A percentile compares a stretch with the other conserved stretches of the same genome.
Evolutionary conservation across 2,113 vertebrate species (phyloP).

Genomic region (Silurus glanis): DNA sequence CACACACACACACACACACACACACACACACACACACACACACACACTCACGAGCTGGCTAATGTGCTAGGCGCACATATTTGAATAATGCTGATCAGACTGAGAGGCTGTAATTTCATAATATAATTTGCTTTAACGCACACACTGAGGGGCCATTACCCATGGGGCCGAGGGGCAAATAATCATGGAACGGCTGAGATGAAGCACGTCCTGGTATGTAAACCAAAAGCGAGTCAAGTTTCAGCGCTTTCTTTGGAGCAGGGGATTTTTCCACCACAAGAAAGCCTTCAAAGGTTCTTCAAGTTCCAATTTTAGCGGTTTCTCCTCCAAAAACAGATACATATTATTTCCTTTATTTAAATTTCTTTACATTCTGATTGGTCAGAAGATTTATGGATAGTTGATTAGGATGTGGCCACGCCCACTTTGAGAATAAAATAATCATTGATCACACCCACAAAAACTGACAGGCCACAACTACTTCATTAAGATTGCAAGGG

Average conservation of each 20-base stretch:
- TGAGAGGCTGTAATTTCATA: constrained; percentile 59
- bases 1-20: too few species aligned
- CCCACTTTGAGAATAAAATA: too few species aligned
- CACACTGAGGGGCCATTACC: constrained; percentile 46
- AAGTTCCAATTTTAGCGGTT: too few species aligned
- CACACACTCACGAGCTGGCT: constrained; percentile 14
- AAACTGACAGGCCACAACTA: too few species aligned
- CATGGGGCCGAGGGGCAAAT: constrained; percentile 44
- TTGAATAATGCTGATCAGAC: constrained; percentile 61
- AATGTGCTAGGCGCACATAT: constrained; percentile 48
- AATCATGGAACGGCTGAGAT: constrained; percentile 45
- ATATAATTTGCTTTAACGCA: constrained; percentile 61
- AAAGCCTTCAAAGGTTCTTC: background rate
- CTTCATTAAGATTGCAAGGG: too few species aligned
- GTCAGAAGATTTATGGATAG: too few species aligned
- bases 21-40: constrained; percentile 11
- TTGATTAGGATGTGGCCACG: too few species aligned
- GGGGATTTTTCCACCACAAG: background rate
- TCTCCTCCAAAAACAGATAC: background rate
- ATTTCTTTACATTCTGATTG: too few species aligned
- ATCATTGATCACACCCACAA: too few species aligned
- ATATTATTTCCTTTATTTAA: too few species aligned
- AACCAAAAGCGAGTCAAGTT: background rate
- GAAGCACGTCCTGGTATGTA: constrained; percentile 22
- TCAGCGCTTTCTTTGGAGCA: background rate